These are phyloP conservation scores for Bufo gargarizans DNA, from an alignment of 2,113 vertebrate genomes.

Conservation along the genomic window DNA sequence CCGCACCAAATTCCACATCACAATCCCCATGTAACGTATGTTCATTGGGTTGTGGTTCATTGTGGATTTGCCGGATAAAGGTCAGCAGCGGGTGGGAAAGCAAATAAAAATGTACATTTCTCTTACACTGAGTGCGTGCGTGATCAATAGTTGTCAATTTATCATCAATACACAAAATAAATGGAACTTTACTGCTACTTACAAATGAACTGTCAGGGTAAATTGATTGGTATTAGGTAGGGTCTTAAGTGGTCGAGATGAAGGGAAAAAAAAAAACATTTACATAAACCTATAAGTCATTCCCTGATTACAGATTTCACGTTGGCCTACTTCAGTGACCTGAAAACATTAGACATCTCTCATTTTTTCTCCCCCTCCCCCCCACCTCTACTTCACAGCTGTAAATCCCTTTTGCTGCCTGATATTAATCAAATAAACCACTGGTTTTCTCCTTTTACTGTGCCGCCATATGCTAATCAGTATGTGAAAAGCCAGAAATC, in stretches of 20 bases:
- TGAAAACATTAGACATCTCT: too few relatives aligned
- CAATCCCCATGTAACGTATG: too few relatives aligned
- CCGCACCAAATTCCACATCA: too few relatives aligned
- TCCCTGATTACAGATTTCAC: conserved; percentile 26
- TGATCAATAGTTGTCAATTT: conserved; percentile 14
- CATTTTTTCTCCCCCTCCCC: neutral
- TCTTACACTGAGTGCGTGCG: neutral
- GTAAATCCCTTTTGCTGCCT: conserved; percentile 45
- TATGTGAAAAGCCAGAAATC: conserved; percentile 48
- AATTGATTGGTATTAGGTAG: conserved; percentile 14
- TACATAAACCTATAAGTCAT: conserved; percentile 55
- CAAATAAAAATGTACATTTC: too few relatives aligned
- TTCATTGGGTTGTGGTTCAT: too few relatives aligned
- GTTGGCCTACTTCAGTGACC: neutral
- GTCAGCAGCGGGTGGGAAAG: too few relatives aligned
- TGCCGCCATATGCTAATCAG: conserved; percentile 46
- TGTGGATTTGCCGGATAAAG: too few relatives aligned
- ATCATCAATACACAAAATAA: neutral
- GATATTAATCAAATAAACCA: conserved; percentile 54
- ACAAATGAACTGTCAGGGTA: conserved; percentile 4
- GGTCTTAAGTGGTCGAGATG: conserved; percentile 27
- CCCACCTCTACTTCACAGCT: conserved; percentile 4
- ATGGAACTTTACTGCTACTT: neutral
- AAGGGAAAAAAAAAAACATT: neutral
- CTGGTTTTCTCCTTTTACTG: conserved; percentile 34